Conservation (phyloP, 2,888 invertebrate species). For the Neuroscelio doddi region DNA sequence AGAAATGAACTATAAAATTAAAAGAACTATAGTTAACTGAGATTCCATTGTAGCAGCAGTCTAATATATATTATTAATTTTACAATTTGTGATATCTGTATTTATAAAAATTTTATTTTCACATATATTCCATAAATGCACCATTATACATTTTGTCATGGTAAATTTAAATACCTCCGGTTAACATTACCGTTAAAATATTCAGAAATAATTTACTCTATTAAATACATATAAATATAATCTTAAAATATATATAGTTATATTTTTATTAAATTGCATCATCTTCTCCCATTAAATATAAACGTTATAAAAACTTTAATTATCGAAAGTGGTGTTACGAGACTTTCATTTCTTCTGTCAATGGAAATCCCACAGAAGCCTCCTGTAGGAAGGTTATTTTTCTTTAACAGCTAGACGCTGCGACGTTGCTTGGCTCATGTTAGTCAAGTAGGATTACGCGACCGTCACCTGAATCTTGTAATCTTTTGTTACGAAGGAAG, state of each 20-base stretch:
- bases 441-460: constrained; percentile 64
- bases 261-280: constrained; percentile 10
- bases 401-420: constrained; percentile 49
- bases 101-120: no score
- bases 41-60: no score
- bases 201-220: neutral
- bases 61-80: no score
- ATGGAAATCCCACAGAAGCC: constrained; percentile 30
- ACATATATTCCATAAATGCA: no score
- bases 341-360: constrained; percentile 30
- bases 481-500: constrained; percentile 65
- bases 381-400: constrained; percentile 29
- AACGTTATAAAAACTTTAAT: constrained; percentile 52
- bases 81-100: no score
- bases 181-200: no score
- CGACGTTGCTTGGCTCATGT: constrained; percentile 60
- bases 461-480: constrained; percentile 64
- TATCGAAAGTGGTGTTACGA: constrained; percentile 52
- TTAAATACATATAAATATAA: no score
- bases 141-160: no score
- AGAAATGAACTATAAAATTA: no score
- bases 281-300: constrained; percentile 6
- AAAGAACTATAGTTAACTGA: no score
- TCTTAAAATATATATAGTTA: no score
- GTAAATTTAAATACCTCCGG: no score